These are phyloP conservation scores for Drosophila bocki DNA, from an alignment of 1,140 invertebrate genomes.

Conservation along the genomic window DNA sequence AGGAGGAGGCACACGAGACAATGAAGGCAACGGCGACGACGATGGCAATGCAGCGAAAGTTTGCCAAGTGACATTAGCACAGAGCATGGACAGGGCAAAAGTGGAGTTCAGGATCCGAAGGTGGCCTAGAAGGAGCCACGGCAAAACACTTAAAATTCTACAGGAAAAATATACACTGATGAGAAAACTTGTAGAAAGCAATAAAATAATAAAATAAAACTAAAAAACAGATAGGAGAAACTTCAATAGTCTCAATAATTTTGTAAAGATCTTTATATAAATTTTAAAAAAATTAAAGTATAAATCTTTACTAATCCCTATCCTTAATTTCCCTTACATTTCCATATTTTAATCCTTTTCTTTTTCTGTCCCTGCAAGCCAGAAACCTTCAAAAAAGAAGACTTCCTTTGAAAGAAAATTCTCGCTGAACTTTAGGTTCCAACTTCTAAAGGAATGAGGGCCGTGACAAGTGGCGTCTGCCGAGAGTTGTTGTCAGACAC, in stretches of 20 bases:
- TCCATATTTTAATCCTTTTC: too few species aligned
- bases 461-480: conserved; percentile 59
- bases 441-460: not conserved
- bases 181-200: not conserved
- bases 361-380: not conserved
- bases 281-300: too few species aligned
- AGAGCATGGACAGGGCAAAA: conserved; percentile 31
- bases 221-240: too few species aligned
- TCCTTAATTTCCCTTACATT: too few species aligned
- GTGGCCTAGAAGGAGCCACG: conserved; percentile 49
- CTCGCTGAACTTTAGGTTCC: not conserved
- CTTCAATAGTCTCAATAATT: too few species aligned
- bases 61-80: conserved; percentile 81
- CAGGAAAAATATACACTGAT: conserved; percentile 33
- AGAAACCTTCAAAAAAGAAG: not conserved
- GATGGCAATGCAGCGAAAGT: conserved; percentile 62
- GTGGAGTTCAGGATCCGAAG: conserved; percentile 17
- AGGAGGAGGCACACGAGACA: conserved; percentile 25
- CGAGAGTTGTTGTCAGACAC: conserved; percentile 70
- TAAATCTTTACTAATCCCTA: too few species aligned
- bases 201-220: conserved; percentile 16
- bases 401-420: conserved; percentile 3
- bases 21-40: conserved; percentile 11
- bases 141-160: conserved; percentile 41
- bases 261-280: too few species aligned